Evolutionary conservation across 2,797 vertebrate species (phyloP).

Genomic region (Rhabdophis nuchalis): DNA sequence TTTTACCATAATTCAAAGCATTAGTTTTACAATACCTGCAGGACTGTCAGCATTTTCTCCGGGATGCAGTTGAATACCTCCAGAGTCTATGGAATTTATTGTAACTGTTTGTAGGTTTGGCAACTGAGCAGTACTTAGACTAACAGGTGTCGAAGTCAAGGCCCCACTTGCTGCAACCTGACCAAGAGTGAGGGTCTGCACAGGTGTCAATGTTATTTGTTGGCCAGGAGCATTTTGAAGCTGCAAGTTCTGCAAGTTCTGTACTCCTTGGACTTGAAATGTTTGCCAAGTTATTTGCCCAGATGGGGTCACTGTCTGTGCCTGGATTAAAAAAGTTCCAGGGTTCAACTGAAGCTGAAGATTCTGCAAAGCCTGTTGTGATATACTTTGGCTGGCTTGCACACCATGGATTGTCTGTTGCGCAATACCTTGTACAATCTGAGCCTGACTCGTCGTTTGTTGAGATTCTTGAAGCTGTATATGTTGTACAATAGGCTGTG

Average conservation of each 20-base stretch:
- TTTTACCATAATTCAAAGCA: slow-evolving; percentile 28
- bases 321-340: slow-evolving; percentile 97
- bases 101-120: slow-evolving; percentile 98
- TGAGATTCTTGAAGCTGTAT: slow-evolving; percentile 94
- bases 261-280: slow-evolving; percentile 98
- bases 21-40: slow-evolving; percentile 77
- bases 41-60: slow-evolving; percentile 83
- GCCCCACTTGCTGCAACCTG: slow-evolving; percentile 81
- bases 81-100: slow-evolving; percentile 88
- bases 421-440: slow-evolving; percentile 87
- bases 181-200: slow-evolving; percentile 94
- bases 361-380: slow-evolving; percentile 86
- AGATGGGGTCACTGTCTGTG: slow-evolving; percentile 95
- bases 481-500: slow-evolving; percentile 84
- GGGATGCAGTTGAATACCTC: slow-evolving; percentile 87
- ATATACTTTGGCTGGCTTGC: slow-evolving; percentile 80
- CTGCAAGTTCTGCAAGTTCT: slow-evolving; percentile 98
- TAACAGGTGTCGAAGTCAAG: slow-evolving; percentile 81
- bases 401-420: slow-evolving; percentile 81
- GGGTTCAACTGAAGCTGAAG: slow-evolving; percentile 96
- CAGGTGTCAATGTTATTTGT: slow-evolving; percentile 95
- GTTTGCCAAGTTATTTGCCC: slow-evolving; percentile 99
- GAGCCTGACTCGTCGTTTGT: slow-evolving; percentile 85
- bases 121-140: slow-evolving; percentile 89
- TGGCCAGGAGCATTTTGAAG: slow-evolving; percentile 92